A percentile compares a stretch with the other conserved stretches of the same genome.
Evolutionary conservation across 2,797 vertebrate genomes (phyloP).

Genomic region (Spondyliosoma cantharus): DNA sequence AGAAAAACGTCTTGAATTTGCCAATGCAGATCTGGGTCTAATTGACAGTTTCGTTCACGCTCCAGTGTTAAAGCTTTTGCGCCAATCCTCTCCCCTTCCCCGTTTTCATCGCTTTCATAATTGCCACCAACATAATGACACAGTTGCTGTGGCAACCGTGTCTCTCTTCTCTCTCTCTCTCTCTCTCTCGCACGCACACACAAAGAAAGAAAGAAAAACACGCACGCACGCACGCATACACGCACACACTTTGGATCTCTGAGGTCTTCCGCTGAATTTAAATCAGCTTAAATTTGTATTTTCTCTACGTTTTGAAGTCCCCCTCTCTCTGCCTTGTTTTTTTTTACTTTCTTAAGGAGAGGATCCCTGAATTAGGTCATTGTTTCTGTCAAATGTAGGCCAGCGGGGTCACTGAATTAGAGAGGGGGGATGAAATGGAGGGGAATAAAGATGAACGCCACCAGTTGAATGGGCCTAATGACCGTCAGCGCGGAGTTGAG

Average conservation of each 20-base stretch:
- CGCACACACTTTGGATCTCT: conserved; percentile 52
- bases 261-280: conserved; percentile 60
- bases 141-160: conserved; percentile 87
- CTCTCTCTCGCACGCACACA: conserved; percentile 27
- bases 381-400: neutral
- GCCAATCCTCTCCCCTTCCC: conserved; percentile 74
- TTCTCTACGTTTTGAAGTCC: neutral
- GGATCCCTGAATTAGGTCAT: neutral
- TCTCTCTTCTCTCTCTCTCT: conserved; percentile 57
- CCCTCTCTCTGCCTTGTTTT: neutral
- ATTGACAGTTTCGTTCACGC: conserved; percentile 77
- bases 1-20: conserved; percentile 48
- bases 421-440: conserved; percentile 28
- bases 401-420: conserved; percentile 19
- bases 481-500: conserved; percentile 56
- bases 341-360: neutral
- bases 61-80: conserved; percentile 74
- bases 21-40: conserved; percentile 60
- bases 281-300: conserved; percentile 18
- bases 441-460: conserved; percentile 52
- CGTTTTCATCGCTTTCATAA: conserved; percentile 84
- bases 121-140: conserved; percentile 89
- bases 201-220: conserved; percentile 30
- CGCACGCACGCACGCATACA: neutral
- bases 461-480: conserved; percentile 72